These are phyloP conservation scores for Pogonocichla stellata DNA, from an alignment of 2,113 vertebrate genomes.

Conservation along the genomic window DNA sequence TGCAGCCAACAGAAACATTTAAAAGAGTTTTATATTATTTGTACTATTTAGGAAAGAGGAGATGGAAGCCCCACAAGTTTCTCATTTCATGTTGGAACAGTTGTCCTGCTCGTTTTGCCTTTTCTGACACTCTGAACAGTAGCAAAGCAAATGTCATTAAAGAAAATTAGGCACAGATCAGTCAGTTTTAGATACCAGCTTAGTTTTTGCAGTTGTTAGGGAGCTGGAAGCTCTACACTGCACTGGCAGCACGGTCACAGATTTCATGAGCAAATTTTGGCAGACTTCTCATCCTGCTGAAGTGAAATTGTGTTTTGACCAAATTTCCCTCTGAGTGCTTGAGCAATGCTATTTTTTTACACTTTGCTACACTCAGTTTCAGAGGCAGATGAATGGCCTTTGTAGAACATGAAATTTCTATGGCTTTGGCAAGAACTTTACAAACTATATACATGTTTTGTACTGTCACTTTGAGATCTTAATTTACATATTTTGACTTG, in stretches of 20 bases:
- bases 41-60: neutral
- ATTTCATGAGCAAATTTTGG: neutral
- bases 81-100: neutral
- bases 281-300: neutral
- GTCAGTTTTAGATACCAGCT: neutral
- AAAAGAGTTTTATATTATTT: neutral
- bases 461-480: constrained; percentile 70
- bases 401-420: constrained; percentile 62
- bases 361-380: neutral
- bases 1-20: constrained; percentile 22
- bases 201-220: neutral
- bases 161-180: neutral
- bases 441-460: constrained; percentile 53
- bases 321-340: neutral
- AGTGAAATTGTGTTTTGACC: neutral
- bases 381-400: constrained; percentile 38
- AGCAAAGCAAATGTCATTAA: neutral
- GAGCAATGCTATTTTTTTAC: neutral
- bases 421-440: constrained; percentile 69
- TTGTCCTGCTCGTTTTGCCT: neutral
- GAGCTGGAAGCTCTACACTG: neutral
- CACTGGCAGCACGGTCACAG: neutral
- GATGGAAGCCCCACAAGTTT: neutral
- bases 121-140: neutral
- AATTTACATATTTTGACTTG: constrained; percentile 84